These are phyloP conservation scores for Homarus gammarus DNA, from an alignment of 2,888 invertebrate genomes.

Conservation along the genomic window DNA sequence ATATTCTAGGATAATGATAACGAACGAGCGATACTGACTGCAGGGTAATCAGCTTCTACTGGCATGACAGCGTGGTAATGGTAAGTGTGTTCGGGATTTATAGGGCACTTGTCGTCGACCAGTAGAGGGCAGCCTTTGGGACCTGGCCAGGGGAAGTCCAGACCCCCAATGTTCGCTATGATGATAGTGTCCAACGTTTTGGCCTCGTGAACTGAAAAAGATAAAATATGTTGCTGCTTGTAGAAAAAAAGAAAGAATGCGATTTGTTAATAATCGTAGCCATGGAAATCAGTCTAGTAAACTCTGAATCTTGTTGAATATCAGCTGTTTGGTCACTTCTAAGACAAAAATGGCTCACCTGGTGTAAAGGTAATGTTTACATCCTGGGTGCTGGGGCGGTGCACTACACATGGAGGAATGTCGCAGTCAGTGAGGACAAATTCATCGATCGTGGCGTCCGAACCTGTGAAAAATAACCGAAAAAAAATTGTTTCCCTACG, in stretches of 20 bases:
- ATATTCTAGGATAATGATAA: neutral
- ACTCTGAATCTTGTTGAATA: neutral
- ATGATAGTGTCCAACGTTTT: constrained; percentile 44
- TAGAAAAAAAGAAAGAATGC: too few species aligned
- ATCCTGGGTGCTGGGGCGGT: constrained; percentile 30
- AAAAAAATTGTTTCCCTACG: neutral
- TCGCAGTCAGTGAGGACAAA: constrained; percentile 21
- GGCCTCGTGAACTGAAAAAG: neutral
- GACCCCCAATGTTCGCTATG: constrained; percentile 77
- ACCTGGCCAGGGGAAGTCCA: constrained; percentile 82
- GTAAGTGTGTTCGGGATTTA: constrained; percentile 40
- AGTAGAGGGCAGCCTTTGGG: constrained; percentile 79
- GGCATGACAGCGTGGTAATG: constrained; percentile 57
- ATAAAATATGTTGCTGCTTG: neutral
- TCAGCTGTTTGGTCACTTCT: too few species aligned
- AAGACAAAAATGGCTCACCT: neutral
- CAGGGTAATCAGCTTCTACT: constrained; percentile 58
- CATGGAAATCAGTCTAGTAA: too few species aligned
- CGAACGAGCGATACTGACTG: constrained; percentile 24
- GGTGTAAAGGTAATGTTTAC: constrained; percentile 48
- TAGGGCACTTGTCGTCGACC: constrained; percentile 52
- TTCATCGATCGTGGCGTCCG: constrained; percentile 4
- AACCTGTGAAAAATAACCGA: constrained; percentile 20
- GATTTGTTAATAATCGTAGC: too few species aligned
- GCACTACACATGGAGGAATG: constrained; percentile 41